phyloP scores from a whole-genome alignment of 2,113 vertebrate species.

The Gnathonemus echidnorhynchus region DNA sequence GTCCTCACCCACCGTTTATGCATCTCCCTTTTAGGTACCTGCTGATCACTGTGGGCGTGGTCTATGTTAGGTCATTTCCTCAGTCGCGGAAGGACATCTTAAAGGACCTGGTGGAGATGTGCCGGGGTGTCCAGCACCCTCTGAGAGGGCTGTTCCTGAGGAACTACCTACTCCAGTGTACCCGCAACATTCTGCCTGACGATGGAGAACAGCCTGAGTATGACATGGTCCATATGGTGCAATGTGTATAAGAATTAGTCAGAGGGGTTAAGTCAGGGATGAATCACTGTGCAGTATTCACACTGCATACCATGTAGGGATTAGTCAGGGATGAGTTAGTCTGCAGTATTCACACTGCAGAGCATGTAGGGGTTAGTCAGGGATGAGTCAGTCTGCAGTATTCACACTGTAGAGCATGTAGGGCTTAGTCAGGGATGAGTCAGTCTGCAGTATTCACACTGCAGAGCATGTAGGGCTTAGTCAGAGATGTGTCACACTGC shows the following conservation, averaged over 20 bases:
- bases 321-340: neutral
- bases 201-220: slow-evolving; percentile 93
- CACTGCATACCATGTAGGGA: neutral
- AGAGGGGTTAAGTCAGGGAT: neutral
- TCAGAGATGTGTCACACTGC: neutral
- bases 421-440: neutral
- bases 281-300: neutral
- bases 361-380: neutral
- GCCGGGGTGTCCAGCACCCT: slow-evolving; percentile 96
- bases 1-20: neutral
- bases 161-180: slow-evolving; percentile 95
- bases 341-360: neutral
- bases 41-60: slow-evolving; percentile 94
- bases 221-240: slow-evolving; percentile 35
- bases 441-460: neutral
- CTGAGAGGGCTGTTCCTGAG: slow-evolving; percentile 90
- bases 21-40: slow-evolving; percentile 69
- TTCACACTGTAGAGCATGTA: neutral
- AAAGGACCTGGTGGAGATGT: slow-evolving; percentile 99
- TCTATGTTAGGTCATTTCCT: slow-evolving; percentile 97
- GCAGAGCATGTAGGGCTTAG: neutral
- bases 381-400: neutral
- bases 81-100: slow-evolving; percentile 97
- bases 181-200: slow-evolving; percentile 92
- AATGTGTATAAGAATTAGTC: neutral